Evolutionary conservation across 2,113 vertebrate genomes (phyloP), one percentile per base, ranked within the genome.

Genomic region (Thymallus thymallus): DNA sequence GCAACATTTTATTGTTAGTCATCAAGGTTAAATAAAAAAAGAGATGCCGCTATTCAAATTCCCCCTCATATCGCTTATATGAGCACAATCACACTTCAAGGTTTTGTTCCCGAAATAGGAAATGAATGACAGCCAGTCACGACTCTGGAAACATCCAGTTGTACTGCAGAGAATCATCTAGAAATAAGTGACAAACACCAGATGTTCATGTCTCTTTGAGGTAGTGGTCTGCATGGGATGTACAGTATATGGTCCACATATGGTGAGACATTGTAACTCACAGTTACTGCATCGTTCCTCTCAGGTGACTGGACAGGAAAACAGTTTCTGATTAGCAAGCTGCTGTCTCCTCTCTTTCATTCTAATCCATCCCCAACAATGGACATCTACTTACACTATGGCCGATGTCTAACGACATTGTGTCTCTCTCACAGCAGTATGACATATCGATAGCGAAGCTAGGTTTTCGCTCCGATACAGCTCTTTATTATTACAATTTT

Each of bases 1-100:
- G 82, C 83, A 71, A 71, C 66, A 6, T 62, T 78, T 75, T 83
- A 76, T 81, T 74, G 76, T 81, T 78, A 82, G 80, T 87, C 80
- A 60, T 60, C 56, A n/a, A n/a, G 2, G 56, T n/a, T 22, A 80
- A 78, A 83, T 74, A 46, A 20, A 73, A 73, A 51, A 65, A 41
- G 60, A 73, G 41, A 10, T 24, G 13, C 6, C 74, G 64, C 72
- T 75, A 77, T 18, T 85, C 62, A 70, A 87, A 85, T 70, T 30
- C 35, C 56, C 46, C 68, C 66, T 80, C 73, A 64, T 61, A 85
- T 72, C 66, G 35, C 16, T 16, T 18, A 18, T 18, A 16, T 51
- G 48, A 51, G 16, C 48, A 51, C 48, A 51, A 14, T 16, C 48
- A 51, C 13, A 51, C 48, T 18, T 51, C 48, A 51, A 48, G 32